Conservation (phyloP, 2,888 invertebrate genomes). For the Dolomedes plantarius region DNA sequence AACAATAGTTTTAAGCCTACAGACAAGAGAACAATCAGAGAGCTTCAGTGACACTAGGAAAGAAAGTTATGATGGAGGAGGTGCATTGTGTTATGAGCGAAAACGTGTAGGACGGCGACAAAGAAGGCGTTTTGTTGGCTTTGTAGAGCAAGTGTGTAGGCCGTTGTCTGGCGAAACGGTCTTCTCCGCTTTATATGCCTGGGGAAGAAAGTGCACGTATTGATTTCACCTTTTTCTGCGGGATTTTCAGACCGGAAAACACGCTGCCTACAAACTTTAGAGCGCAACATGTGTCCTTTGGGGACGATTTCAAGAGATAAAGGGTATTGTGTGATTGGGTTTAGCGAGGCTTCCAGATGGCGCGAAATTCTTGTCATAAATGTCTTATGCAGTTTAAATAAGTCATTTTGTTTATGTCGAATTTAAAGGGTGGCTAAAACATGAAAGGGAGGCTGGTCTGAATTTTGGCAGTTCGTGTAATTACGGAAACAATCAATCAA, state of each 20-base stretch:
- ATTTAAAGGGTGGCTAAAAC: too few relatives aligned
- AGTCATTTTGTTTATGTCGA: too few relatives aligned
- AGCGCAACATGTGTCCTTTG: too few relatives aligned
- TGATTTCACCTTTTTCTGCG: not conserved
- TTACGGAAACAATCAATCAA: too few relatives aligned
- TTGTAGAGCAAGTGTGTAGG: constrained; percentile 3
- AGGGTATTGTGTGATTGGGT: too few relatives aligned
- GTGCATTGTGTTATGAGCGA: not conserved
- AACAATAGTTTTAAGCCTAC: not conserved
- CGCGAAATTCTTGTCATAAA: too few relatives aligned
- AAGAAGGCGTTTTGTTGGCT: constrained; percentile 7
- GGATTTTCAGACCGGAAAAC: constrained; percentile 9
- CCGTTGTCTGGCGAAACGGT: not conserved
- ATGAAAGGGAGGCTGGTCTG: too few relatives aligned
- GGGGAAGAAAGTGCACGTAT: not conserved
- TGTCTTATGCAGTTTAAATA: too few relatives aligned
- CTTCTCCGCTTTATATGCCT: not conserved
- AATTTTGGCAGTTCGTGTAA: too few relatives aligned
- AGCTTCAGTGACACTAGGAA: not conserved
- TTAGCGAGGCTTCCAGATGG: too few relatives aligned
- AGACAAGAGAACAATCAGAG: not conserved
- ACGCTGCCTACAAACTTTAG: too few relatives aligned
- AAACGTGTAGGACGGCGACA: not conserved
- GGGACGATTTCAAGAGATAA: too few relatives aligned
- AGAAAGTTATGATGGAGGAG: not conserved